Evolutionary conservation across 2,888 invertebrate species (phyloP), one percentile per base, ranked within the genome.

Genomic region (Plebejus melissa): DNA sequence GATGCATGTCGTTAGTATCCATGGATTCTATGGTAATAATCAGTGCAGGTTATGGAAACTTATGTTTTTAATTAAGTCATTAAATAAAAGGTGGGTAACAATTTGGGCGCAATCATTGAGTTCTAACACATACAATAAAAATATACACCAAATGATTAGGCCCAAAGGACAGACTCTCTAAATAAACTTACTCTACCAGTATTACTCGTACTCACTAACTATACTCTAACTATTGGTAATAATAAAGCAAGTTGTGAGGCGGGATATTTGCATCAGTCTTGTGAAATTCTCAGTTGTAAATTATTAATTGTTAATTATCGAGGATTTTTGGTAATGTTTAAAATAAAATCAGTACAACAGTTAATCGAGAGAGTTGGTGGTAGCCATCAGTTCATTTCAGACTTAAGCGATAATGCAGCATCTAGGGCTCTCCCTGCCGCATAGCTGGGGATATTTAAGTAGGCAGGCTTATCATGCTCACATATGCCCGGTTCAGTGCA

Each of bases 211-310:
- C 85, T 88, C 91, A 90, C 82, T 81, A 88, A 86, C 89, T 92
- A 91, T 88, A 88, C 80, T 83, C 88, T 92, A 89, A 87, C 86
- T 90, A 88, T 90, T 93, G 93, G 93, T 93, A 93, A 93, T 92
- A 90, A 93, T 93, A 93, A 93, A 93, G 93, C 93, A 93, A 93
- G 92, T 93, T 88, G 90, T 93, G 93, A 93, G 93, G 93, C 93
- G 93, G 93, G 93, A 93, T 90, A 93, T 93, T 93, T 93, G 93
- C 91, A 93, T 93, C 93, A 93, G 93, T 93, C 93, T 93, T 93
- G 93, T 93, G 91, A 90, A 91, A 91, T 91, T 93, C 86, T 93
- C 90, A 91, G 89, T 88, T 86, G 86, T 89, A 90, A 90, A 90
- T 90, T 86, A 86, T 90, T 88, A 90, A 88, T 86, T 85, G 82